Base-by-base conservation (phyloP, 2,113 vertebrate species). In the Nibea coibor region DNA sequence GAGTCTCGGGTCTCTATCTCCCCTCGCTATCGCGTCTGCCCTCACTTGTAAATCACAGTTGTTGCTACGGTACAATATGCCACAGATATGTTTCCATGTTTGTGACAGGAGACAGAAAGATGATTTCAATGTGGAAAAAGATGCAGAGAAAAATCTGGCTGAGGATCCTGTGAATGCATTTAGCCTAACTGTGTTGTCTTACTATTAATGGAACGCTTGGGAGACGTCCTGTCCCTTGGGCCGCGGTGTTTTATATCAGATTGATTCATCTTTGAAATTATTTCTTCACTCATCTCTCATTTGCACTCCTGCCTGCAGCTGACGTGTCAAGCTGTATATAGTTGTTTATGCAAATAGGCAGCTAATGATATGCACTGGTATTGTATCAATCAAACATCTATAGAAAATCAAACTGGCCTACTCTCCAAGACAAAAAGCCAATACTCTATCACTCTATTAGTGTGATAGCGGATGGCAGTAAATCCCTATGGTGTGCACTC, bases 181-280 rank as follows among this genome's bases (percentile, higher is more conserved):
- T 35, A 64, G 66, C 43, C 59, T 48, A 77, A 61, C 67, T 67
- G 73, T 79, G 70, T 82, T 87, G 84, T 84, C 53, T 81, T 80
- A 58, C 87, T 92, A 82, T 87, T 87, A 88, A 86, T 84, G 86
- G 85, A 86, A 68, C 57, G 80, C 78, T 84, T 79, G 69, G 82
- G 70, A 76, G 62, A 78, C 72, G 5, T 80, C 64, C 48, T 42
- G 61, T 85, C 85, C 63, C 87, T 48, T 48, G 78, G 66, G 78
- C 28, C 3, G 4, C 26, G 16, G 56, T 45, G 72, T 78, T 83
- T 78, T 81, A 76, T 78, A 79, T 83, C 81, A 77, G 82, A 84
- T 80, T 86, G 80, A 89, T 86, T 86, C 50, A 81, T 86, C 76
- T 67, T 72, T 80, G 58, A 75, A 83, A 78, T 78, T 35, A 83